Evolutionary conservation across 1,140 invertebrate species (phyloP).

Genomic region (Stenopsyche tienmushanensis): DNA sequence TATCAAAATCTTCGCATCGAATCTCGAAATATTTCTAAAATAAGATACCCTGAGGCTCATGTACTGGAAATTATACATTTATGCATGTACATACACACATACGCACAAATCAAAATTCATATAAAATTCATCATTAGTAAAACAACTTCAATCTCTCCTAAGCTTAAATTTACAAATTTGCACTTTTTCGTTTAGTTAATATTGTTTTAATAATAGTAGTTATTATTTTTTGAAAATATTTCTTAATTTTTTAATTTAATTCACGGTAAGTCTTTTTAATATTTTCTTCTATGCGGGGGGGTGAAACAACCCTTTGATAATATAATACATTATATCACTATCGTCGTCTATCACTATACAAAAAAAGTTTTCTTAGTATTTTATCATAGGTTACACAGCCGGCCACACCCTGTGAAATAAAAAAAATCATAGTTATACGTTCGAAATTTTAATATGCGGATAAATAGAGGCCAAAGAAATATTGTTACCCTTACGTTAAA

Average conservation of each 20-base stretch:
- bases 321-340: slow-evolving; percentile 18
- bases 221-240: slow-evolving; percentile 34
- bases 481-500: slow-evolving; percentile 63
- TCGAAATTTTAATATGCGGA: background rate
- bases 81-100: background rate
- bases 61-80: background rate
- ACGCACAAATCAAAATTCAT: slow-evolving; percentile 9
- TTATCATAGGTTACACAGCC: slow-evolving; percentile 52
- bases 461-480: slow-evolving; percentile 1
- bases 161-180: slow-evolving; percentile 37
- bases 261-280: slow-evolving; percentile 26
- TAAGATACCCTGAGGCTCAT: slow-evolving; percentile 13
- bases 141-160: background rate
- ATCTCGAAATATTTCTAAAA: slow-evolving; percentile 3
- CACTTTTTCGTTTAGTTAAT: slow-evolving; percentile 38
- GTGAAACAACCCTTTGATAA: slow-evolving; percentile 10
- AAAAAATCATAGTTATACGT: background rate
- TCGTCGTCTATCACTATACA: slow-evolving; percentile 23
- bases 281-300: background rate
- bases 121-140: background rate
- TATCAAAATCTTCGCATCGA: too few species aligned
- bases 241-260: slow-evolving; percentile 4
- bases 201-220: slow-evolving; percentile 16
- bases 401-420: slow-evolving; percentile 58
- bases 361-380: too few species aligned